A percentile compares a stretch with the other conserved stretches of the same genome.
These are phyloP conservation scores for Dysdera silvatica DNA, from an alignment of 1,140 invertebrate genomes.

Conservation along the genomic window DNA sequence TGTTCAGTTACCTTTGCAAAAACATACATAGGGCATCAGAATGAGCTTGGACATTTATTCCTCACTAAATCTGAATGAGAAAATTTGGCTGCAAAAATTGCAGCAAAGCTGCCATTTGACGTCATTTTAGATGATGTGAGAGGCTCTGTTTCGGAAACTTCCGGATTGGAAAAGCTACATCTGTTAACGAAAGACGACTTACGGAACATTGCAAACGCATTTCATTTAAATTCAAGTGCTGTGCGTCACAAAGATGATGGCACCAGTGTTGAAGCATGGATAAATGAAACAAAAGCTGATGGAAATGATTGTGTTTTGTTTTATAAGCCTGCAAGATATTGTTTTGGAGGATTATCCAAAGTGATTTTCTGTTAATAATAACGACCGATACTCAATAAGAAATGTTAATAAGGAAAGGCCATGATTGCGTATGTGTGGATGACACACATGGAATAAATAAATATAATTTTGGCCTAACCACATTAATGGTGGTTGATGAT, in stretches of 20 bases:
- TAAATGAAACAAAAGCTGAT: not conserved
- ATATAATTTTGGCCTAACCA: not conserved
- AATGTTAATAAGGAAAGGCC: not conserved
- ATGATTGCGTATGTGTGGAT: slow-evolving; percentile 5
- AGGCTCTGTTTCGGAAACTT: too few species aligned
- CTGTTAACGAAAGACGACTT: too few species aligned
- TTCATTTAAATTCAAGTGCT: too few species aligned
- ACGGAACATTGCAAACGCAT: too few species aligned
- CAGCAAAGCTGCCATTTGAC: too few species aligned
- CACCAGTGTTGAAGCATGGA: not conserved
- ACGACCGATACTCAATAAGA: not conserved
- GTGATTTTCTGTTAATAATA: not conserved
- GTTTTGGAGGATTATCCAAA: not conserved
- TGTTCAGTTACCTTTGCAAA: too few species aligned
- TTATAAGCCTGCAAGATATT: not conserved
- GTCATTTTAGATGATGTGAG: too few species aligned
- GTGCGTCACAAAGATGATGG: not conserved
- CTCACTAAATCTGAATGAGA: too few species aligned
- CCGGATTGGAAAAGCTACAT: too few species aligned
- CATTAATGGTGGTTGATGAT: not conserved
- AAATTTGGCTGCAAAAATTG: too few species aligned
- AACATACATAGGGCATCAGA: too few species aligned
- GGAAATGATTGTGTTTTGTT: not conserved
- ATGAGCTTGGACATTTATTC: too few species aligned
- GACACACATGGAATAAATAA: not conserved